A percentile compares a stretch with the other conserved stretches of the same genome.
These are phyloP conservation scores for Danio kyathit DNA, from an alignment of 2,797 vertebrate genomes.

Conservation along the genomic window DNA sequence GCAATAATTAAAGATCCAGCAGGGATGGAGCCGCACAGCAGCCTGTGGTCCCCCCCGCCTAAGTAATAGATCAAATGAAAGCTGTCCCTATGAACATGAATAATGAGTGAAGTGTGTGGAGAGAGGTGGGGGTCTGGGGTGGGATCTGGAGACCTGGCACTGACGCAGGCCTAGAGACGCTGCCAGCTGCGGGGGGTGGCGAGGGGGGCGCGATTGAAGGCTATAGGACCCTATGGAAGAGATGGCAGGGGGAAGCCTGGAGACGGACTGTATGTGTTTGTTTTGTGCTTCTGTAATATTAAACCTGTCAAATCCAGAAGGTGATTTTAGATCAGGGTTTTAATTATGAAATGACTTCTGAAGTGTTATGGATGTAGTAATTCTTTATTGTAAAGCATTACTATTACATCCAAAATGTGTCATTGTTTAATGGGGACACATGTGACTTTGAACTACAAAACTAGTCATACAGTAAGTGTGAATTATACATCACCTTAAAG, in stretches of 20 bases:
- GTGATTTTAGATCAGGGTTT: not conserved
- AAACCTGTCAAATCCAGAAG: conserved; percentile 2
- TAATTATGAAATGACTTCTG: not conserved
- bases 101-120: conserved; percentile 78
- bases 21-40: conserved; percentile 76
- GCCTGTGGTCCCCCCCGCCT: conserved; percentile 72
- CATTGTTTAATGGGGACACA: too few species aligned
- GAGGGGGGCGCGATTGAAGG: conserved; percentile 18
- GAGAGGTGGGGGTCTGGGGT: conserved; percentile 62
- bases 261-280: conserved; percentile 52
- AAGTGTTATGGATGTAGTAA: not conserved
- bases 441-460: too few species aligned
- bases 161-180: not conserved
- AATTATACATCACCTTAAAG: too few species aligned
- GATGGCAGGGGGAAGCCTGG: conserved; percentile 59
- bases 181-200: conserved; percentile 4
- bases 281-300: conserved; percentile 19
- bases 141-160: conserved; percentile 51
- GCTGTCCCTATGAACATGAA: conserved; percentile 83
- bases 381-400: not conserved
- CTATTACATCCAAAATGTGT: too few species aligned
- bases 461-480: too few species aligned
- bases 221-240: conserved; percentile 58
- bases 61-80: conserved; percentile 86
- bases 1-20: conserved; percentile 83